Evolutionary conservation across 2,888 invertebrate genomes (phyloP), one percentile per base, ranked within the genome.

Genomic region (Anaspis maculata): DNA sequence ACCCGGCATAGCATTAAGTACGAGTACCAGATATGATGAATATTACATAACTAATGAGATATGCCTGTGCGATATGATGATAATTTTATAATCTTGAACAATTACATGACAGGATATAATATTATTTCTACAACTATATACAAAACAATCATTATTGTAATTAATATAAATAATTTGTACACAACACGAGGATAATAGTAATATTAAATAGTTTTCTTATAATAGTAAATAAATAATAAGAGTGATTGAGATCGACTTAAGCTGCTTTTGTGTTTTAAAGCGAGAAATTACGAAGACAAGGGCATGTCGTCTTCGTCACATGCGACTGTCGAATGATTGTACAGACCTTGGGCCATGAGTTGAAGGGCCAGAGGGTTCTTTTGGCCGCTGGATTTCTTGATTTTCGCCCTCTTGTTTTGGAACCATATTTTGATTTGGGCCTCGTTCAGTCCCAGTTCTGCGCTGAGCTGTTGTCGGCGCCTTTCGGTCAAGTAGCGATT

Each of bases 341-440:
- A 92, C 14, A 92, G 70, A 0, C 92, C 94, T 61, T 94, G 91
- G 0, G 92, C 91, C 88, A 92, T 91, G 49, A 94, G 73, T 57
- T 91, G 90, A 34, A 90, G 59, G 0, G 94, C 92, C 33, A 94
- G 68, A 0, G 87, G 83, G 65, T 90, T 87, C 56, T 85, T 79
- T 48, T 83, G 81, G 0, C 90, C 90, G 0, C 79, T 78, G 0
- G 88, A 77, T 62, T 95, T 95, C 73, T 96, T 96, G 64, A 94
- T 84, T 70, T 95, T 95, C 43, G 96, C 96, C 10, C 95, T 74
- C 64, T 95, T 94, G 70, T 95, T 94, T 71, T 95, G 90, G 70
- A 92, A 91, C 92, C 91, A 94, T 64, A 94, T 92, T 72, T 94
- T 94, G 62, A 91, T 96, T 69, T 96, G 96, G 0, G 92, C 91